These are phyloP conservation scores for Anthopleura xanthogrammica DNA, from an alignment of 92 coral and sea anemone genomes.

Conservation along the genomic window DNA sequence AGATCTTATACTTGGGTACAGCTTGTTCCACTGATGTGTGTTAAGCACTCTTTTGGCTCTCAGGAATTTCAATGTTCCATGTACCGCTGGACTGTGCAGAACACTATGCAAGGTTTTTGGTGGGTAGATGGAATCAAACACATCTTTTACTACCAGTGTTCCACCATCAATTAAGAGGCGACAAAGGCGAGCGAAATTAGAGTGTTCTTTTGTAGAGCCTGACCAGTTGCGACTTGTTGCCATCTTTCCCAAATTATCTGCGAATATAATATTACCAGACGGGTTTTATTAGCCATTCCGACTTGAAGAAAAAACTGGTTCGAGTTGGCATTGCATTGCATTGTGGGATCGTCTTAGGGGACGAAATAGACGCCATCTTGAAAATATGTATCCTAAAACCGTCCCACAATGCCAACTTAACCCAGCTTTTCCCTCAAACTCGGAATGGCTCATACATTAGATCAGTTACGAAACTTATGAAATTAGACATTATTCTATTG, in stretches of 20 bases:
- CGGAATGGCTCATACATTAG: too few relatives aligned
- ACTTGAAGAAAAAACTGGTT: too few relatives aligned
- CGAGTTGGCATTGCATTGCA: too few relatives aligned
- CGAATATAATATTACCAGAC: neutral
- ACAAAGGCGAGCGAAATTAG: slow-evolving; percentile 34
- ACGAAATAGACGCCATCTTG: too few relatives aligned
- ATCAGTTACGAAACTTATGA: too few relatives aligned
- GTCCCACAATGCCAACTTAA: too few relatives aligned
- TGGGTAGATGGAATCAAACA: slow-evolving; percentile 19
- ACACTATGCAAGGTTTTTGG: slow-evolving; percentile 4
- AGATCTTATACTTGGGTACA: slow-evolving; percentile 4
- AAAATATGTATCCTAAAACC: too few relatives aligned
- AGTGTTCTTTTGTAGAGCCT: slow-evolving; percentile 10
- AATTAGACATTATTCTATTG: too few relatives aligned
- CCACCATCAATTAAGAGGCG: slow-evolving; percentile 29
- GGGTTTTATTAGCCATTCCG: neutral
- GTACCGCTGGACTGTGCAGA: neutral
- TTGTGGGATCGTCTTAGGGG: too few relatives aligned
- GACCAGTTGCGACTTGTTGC: slow-evolving; percentile 4
- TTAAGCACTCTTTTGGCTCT: slow-evolving; percentile 10
- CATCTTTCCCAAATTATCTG: neutral
- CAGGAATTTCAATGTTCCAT: neutral
- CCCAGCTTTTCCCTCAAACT: too few relatives aligned
- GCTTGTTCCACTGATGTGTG: slow-evolving; percentile 31
- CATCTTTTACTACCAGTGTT: slow-evolving; percentile 22